Base-by-base conservation (phyloP, 2,888 invertebrate genomes). In the Agrypnus murinus region DNA sequence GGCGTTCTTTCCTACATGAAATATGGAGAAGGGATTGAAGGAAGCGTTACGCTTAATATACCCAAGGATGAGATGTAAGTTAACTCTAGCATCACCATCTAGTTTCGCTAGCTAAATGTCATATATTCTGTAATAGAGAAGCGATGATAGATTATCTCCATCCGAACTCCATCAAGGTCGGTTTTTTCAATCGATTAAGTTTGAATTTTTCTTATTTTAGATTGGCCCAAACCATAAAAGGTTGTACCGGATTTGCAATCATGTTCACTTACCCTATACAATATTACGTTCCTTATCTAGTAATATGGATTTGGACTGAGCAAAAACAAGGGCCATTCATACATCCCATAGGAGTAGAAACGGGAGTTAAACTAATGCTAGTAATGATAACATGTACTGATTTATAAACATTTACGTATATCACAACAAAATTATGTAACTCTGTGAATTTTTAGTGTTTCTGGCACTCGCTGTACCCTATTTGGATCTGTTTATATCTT, bases 251-350 rank as follows among this genome's bases (percentile, higher is more conserved):
- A 0, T 76, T 93, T 40, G 95, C 95, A 8, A 95, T 99, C 70
- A 88, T 97, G 75, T 89, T 98, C 74, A 93, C 96, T 0, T 99
- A 97, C 86, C 94, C 97, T 0, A 89, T 99, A 15, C 98, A 98
- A 87, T 94, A 98, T 83, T 98, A 97, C 85, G 97, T 99, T 43
- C 96, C 98, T 0, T 90, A 97, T 55, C 92, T 92, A 66, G 94
- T 98, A 69, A 92, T 96, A 78, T 96, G 95, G 94, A 96, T 97
- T 0, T 84, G 86, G 34, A 84, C 94, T 25, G 83, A 85, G 63
- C 84, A 86, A 58, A 85, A 87, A 76, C 87, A 88, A 55, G 90
- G 89, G 5, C 86, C 88, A 38, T 87, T 89, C 74, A 87, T 87
- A 48, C 88, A 87, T 77, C 90, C 91, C 0, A 85, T 91, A 0